These are phyloP conservation scores for Arge pagana DNA, from an alignment of 2,888 invertebrate species.

Conservation along the genomic window DNA sequence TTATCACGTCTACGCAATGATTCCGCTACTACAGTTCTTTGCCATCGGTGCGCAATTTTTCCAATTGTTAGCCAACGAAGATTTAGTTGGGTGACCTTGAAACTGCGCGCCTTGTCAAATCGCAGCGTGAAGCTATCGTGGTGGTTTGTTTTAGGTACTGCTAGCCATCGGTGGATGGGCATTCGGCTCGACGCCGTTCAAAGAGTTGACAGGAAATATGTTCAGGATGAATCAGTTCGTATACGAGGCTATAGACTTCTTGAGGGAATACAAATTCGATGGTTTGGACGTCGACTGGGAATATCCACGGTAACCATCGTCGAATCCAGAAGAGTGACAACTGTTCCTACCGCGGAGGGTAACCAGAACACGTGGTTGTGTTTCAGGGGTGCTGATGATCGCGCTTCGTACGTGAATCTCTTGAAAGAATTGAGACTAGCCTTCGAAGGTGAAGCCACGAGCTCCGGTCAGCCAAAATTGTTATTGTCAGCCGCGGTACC, in stretches of 20 bases:
- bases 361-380: not conserved
- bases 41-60: not conserved
- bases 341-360: not conserved
- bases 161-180: conserved; percentile 95
- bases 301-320: conserved; percentile 71
- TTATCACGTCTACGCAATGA: too few relatives aligned
- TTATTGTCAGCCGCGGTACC: conserved; percentile 88
- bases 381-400: conserved; percentile 80
- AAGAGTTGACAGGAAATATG: conserved; percentile 87
- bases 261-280: conserved; percentile 88
- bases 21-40: too few relatives aligned
- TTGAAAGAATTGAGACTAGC: conserved; percentile 86
- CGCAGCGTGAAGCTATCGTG: not conserved
- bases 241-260: conserved; percentile 91
- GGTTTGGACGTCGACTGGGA: conserved; percentile 95
- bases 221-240: conserved; percentile 96
- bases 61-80: too few relatives aligned
- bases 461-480: conserved; percentile 78
- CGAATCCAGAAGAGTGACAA: not conserved
- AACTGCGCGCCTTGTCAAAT: not conserved
- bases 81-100: not conserved
- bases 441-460: conserved; percentile 91
- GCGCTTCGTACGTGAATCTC: conserved; percentile 81
- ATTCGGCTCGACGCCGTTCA: conserved; percentile 93
- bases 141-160: conserved; percentile 63